Evolutionary conservation across 2,113 vertebrate species (phyloP).

Genomic region (Microcebus murinus): DNA sequence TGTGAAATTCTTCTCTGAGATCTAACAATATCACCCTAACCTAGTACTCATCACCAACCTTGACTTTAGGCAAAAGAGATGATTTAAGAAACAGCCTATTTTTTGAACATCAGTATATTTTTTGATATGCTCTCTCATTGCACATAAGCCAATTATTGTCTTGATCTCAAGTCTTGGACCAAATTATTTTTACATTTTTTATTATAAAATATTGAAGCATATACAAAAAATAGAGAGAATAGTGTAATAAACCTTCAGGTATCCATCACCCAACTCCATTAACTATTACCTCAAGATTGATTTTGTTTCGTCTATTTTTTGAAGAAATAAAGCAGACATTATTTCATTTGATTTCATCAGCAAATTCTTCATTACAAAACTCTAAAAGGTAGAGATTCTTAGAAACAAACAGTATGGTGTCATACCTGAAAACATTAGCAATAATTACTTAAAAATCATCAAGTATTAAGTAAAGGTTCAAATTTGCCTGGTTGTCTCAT

Average conservation of each 20-base stretch:
- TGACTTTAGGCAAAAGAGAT: not conserved
- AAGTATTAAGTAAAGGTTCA: not conserved
- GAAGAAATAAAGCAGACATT: not conserved
- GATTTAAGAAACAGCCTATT: not conserved
- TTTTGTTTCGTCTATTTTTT: not conserved
- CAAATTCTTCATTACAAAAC: not conserved
- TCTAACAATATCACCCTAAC: not conserved
- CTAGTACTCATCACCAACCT: not conserved
- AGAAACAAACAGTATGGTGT: not conserved
- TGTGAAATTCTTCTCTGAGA: not conserved
- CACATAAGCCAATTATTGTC: not conserved
- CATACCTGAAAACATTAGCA: not conserved
- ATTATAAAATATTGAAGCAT: not conserved
- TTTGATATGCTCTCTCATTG: not conserved
- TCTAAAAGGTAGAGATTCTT: not conserved
- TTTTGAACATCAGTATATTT: not conserved
- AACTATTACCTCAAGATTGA: not conserved
- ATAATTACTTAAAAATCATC: not conserved
- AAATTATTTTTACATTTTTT: not conserved
- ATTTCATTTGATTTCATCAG: not conserved
- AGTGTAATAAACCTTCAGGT: not conserved
- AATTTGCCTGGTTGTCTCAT: not conserved
- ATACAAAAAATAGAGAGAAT: not conserved
- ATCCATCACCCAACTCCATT: not conserved
- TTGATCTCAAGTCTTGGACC: not conserved